A percentile compares a stretch with the other conserved stretches of the same genome.
Evolutionary conservation across 2,797 vertebrate genomes (phyloP).

Genomic region (Sebastes minor): DNA sequence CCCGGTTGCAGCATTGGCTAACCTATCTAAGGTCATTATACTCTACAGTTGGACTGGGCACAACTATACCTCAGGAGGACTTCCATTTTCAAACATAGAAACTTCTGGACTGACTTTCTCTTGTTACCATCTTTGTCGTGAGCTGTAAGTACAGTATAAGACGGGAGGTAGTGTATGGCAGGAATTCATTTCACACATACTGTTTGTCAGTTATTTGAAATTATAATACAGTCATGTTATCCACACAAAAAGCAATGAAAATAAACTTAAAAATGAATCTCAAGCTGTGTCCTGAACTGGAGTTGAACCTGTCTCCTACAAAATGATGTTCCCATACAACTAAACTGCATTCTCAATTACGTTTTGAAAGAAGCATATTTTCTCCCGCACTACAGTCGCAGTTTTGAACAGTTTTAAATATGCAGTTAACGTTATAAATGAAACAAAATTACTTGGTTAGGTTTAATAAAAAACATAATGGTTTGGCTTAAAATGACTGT

Average conservation of each 20-base stretch:
- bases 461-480: accelerated
- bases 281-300: neutral
- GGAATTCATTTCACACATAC: neutral
- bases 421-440: too few relatives aligned
- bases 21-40: conserved; percentile 72
- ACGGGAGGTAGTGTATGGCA: neutral
- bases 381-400: accelerated
- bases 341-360: too few relatives aligned
- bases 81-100: conserved; percentile 39
- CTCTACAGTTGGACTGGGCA: conserved; percentile 43
- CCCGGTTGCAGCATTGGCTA: conserved; percentile 51
- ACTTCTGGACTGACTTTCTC: conserved; percentile 29
- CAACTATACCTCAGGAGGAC: conserved; percentile 42
- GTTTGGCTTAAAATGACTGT: too few relatives aligned
- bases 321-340: accelerated
- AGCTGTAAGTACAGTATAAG: neutral
- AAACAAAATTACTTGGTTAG: too few relatives aligned
- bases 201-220: neutral
- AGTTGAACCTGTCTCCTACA: neutral
- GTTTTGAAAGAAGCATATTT: too few relatives aligned
- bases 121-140: neutral
- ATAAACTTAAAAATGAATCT: neutral
- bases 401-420: too few relatives aligned
- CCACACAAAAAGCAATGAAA: neutral
- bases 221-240: neutral